Conservation (phyloP, 1,140 invertebrate species). For the Philopotamus ludificatus region DNA sequence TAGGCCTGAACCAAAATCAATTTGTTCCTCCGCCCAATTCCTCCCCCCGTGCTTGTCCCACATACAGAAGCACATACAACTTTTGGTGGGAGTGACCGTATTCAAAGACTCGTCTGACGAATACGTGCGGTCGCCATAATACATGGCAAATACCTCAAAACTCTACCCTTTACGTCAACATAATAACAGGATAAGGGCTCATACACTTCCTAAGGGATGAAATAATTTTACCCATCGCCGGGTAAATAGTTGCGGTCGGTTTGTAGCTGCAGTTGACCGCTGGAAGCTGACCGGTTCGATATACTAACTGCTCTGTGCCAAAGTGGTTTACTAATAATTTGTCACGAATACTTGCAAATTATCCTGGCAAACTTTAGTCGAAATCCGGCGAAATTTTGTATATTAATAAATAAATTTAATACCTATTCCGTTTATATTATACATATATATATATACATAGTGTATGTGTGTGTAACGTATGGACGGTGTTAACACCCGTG, state of each 20-base stretch:
- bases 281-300: constrained; percentile 13
- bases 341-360: constrained; percentile 12
- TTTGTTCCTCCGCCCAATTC: no score
- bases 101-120: not conserved
- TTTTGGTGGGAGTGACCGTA: no score
- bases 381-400: no score
- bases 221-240: constrained; percentile 21
- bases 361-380: not conserved
- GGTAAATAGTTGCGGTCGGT: constrained; percentile 19
- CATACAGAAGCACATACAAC: no score
- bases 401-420: no score
- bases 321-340: constrained; percentile 17
- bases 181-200: constrained; percentile 2
- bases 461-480: not conserved
- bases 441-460: no score
- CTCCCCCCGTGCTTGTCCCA: no score
- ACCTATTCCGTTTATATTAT: no score
- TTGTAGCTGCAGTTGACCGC: constrained; percentile 16
- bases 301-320: constrained; percentile 6
- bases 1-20: no score
- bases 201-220: constrained; percentile 4
- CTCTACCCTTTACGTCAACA: constrained; percentile 1
- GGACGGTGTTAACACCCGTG: constrained; percentile 1
- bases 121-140: not conserved
- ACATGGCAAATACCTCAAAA: constrained; percentile 9